A percentile compares a stretch with the other conserved stretches of the same genome.
Conservation (phyloP, 2,888 invertebrate species). For the Cancer borealis region DNA sequence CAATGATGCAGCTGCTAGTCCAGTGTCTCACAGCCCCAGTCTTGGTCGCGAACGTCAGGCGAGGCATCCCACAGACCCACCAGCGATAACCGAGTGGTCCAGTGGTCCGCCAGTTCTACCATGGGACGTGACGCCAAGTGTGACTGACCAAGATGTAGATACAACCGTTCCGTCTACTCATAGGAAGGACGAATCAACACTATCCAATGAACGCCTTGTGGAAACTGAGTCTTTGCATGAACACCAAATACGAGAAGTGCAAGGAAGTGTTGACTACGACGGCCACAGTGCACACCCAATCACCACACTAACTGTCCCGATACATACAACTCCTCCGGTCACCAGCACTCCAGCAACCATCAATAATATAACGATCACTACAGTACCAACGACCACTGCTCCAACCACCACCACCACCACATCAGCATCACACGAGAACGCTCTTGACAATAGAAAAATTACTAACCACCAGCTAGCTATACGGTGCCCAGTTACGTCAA, state of each 20-base stretch:
- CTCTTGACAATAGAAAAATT: not conserved
- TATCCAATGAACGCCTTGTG: not conserved
- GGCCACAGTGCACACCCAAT: not conserved
- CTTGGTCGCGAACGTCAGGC: not conserved
- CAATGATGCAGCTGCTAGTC: not conserved
- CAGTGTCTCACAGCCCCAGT: not conserved
- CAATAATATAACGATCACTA: not conserved
- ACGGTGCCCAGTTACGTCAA: not conserved
- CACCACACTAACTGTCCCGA: not conserved
- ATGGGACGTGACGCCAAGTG: not conserved
- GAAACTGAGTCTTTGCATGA: not conserved
- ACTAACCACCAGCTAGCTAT: not conserved
- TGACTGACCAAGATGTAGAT: not conserved
- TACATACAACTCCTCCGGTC: not conserved
- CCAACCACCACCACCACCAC: not conserved
- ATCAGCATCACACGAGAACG: not conserved
- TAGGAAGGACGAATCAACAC: not conserved
- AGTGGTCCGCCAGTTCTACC: not conserved
- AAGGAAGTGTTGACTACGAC: not conserved
- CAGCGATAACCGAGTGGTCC: not conserved
- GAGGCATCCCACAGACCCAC: not conserved
- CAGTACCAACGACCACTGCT: not conserved
- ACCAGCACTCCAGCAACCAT: not conserved
- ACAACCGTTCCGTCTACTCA: not conserved
- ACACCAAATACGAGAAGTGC: not conserved